A percentile compares a stretch with the other conserved stretches of the same genome.
Evolutionary conservation across 2,888 invertebrate species (phyloP).

Genomic region (Gastracanthus pulcherrimus): DNA sequence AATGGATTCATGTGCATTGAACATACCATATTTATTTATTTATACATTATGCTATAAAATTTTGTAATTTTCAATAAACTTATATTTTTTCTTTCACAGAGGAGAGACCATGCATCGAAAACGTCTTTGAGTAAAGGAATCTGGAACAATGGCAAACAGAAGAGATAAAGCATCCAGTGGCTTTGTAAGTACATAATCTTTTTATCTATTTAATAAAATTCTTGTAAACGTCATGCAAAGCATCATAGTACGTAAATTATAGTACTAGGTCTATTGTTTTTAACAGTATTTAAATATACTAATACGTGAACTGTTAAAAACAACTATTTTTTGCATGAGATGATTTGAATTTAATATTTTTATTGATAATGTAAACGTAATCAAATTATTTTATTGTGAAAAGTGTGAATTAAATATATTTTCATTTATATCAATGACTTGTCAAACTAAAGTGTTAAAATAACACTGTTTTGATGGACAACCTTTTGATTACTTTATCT

Average conservation of each 20-base stretch:
- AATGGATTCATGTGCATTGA: no score
- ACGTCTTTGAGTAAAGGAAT: conserved; percentile 40
- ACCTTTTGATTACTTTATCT: conserved; percentile 16
- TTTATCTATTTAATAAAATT: background rate
- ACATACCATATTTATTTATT: no score
- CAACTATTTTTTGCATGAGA: background rate
- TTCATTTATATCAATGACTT: background rate
- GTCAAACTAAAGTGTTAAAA: background rate
- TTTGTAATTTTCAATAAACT: background rate
- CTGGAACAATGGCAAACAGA: conserved; percentile 70
- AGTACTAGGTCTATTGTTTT: background rate
- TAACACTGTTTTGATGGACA: conserved; percentile 11
- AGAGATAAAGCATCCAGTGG: conserved; percentile 71
- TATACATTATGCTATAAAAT: background rate
- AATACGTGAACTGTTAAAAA: background rate
- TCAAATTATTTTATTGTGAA: background rate
- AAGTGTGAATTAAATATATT: background rate
- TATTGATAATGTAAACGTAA: no score
- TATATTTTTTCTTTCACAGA: conserved; percentile 12
- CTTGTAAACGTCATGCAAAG: background rate
- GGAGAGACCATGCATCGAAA: conserved; percentile 50
- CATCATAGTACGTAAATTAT: background rate
- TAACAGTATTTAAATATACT: background rate
- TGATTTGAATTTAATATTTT: background rate
- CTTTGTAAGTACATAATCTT: conserved; percentile 69